phyloP scores from a whole-genome alignment of 2,797 vertebrate genomes.

The Champsocephalus esox region DNA sequence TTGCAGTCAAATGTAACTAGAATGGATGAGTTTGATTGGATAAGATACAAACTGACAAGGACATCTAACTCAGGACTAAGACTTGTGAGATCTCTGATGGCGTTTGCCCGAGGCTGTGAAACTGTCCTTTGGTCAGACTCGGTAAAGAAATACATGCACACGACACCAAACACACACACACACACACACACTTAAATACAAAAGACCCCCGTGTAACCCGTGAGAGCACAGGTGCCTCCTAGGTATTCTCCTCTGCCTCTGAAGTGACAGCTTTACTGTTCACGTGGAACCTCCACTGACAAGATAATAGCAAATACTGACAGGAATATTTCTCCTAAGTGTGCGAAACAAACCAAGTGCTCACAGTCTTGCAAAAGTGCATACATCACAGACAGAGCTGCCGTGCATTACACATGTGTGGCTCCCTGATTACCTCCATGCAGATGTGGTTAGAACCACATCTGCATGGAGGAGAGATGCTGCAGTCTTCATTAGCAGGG shows the following conservation, averaged over 20 bases:
- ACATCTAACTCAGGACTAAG: no score
- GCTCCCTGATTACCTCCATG: conserved; percentile 48
- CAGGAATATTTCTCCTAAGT: conserved; percentile 26
- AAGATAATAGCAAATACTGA: conserved; percentile 31
- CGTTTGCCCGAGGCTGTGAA: background rate
- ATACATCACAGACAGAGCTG: conserved; percentile 37
- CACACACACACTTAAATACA: background rate
- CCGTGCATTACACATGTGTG: conserved; percentile 31
- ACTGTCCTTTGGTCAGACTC: conserved; percentile 16
- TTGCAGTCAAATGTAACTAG: no score
- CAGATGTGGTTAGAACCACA: conserved; percentile 51
- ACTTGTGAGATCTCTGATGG: conserved; percentile 3
- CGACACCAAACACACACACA: conserved; percentile 28
- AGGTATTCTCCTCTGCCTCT: conserved; percentile 6
- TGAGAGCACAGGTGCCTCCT: conserved; percentile 18
- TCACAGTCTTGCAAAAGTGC: conserved; percentile 17
- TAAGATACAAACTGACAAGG: no score
- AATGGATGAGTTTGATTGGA: no score
- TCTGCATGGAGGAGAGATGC: conserved; percentile 50
- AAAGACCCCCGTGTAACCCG: background rate
- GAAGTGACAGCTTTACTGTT: conserved; percentile 42
- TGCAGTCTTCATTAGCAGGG: conserved; percentile 51
- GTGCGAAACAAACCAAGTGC: conserved; percentile 22
- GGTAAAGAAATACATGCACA: conserved; percentile 39
- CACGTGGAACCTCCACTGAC: conserved; percentile 37